These are phyloP conservation scores for Orthonevra nobilis DNA, from an alignment of 2,888 invertebrate genomes.

Conservation along the genomic window DNA sequence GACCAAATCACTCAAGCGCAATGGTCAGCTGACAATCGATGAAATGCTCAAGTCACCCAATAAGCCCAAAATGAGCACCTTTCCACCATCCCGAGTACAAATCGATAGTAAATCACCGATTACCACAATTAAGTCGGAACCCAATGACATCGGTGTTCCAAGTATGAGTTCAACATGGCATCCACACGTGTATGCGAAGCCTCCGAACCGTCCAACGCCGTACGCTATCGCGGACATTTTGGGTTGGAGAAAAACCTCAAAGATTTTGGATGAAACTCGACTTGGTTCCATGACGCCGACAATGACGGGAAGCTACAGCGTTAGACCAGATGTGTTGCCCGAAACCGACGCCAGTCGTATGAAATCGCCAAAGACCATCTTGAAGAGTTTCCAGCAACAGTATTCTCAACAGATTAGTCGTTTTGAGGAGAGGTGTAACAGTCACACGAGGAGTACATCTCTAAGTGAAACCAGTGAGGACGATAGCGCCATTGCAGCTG, in stretches of 20 bases:
- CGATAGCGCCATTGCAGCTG: slow-evolving; percentile 73
- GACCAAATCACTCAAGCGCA: slow-evolving; percentile 14
- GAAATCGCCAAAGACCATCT: slow-evolving; percentile 78
- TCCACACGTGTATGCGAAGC: slow-evolving; percentile 92
- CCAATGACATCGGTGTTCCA: slow-evolving; percentile 26
- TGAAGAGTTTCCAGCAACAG: slow-evolving; percentile 76
- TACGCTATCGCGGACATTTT: slow-evolving; percentile 94
- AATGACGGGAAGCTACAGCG: slow-evolving; percentile 4
- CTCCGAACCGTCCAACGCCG: slow-evolving; percentile 90
- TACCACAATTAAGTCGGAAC: slow-evolving; percentile 31
- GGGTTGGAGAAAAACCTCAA: slow-evolving; percentile 81
- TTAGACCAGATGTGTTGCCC: slow-evolving; percentile 4
- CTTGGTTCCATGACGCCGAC: slow-evolving; percentile 19
- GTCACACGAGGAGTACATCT: slow-evolving; percentile 75
- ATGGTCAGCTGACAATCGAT: slow-evolving; percentile 46
- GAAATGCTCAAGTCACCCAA: slow-evolving; percentile 35
- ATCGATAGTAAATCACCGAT: not conserved
- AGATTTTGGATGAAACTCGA: slow-evolving; percentile 17
- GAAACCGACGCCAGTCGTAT: slow-evolving; percentile 58
- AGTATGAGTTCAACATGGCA: slow-evolving; percentile 85
- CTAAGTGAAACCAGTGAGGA: slow-evolving; percentile 81
- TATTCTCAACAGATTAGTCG: slow-evolving; percentile 74
- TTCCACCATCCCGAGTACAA: slow-evolving; percentile 28
- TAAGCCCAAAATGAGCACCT: slow-evolving; percentile 26
- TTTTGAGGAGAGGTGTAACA: slow-evolving; percentile 66